Evolutionary conservation across 2,888 invertebrate species (phyloP).

Genomic region (Sipha maydis): DNA sequence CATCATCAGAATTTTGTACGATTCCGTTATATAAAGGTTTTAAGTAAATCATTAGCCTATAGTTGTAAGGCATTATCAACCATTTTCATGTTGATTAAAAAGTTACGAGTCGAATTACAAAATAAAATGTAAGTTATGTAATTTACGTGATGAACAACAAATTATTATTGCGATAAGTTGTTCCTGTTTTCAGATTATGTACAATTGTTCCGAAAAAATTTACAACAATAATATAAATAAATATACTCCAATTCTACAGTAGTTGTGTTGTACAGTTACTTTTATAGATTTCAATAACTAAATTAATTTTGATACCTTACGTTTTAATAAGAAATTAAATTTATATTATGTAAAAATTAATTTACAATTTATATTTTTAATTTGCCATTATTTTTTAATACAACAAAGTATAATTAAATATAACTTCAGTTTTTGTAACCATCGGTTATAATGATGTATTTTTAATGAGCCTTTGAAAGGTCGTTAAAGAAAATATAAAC

Average conservation of each 20-base stretch:
- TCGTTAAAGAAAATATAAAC: slow-evolving; percentile 50
- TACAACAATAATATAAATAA: no score
- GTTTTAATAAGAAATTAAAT: not conserved
- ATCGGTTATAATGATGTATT: slow-evolving; percentile 49
- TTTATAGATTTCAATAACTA: not conserved
- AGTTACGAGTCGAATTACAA: not conserved
- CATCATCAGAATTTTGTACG: not conserved
- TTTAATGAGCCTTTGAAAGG: slow-evolving; percentile 42
- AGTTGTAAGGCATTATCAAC: not conserved
- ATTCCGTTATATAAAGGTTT: not conserved
- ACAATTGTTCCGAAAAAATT: no score
- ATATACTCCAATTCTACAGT: not conserved
- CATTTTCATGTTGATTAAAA: not conserved
- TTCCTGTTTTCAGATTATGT: no score
- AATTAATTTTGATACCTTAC: not conserved
- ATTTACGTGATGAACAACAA: not conserved
- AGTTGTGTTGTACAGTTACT: not conserved
- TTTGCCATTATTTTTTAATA: slow-evolving; percentile 25
- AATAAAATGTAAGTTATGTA: not conserved
- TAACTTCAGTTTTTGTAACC: slow-evolving; percentile 33
- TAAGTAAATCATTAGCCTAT: not conserved
- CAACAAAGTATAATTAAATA: slow-evolving; percentile 43
- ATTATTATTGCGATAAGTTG: not conserved
- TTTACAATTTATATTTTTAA: slow-evolving; percentile 37
- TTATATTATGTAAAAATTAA: slow-evolving; percentile 21